Evolutionary conservation across 2,797 vertebrate genomes (phyloP).

Genomic region (Synanceia verrucosa): DNA sequence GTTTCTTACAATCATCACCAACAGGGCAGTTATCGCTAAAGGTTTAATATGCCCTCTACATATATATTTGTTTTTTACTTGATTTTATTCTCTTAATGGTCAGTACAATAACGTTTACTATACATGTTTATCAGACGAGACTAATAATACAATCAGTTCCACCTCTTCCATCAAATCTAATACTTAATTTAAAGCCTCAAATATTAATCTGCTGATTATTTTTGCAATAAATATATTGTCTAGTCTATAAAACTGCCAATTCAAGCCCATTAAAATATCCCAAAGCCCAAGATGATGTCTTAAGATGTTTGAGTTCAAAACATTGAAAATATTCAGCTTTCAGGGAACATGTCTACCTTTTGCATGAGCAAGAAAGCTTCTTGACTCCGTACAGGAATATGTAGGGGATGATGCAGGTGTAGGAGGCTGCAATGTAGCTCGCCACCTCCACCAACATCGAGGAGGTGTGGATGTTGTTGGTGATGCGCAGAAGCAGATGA

Average conservation of each 20-base stretch:
- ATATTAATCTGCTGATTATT: background rate
- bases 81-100: slow-evolving; percentile 14
- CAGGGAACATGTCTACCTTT: slow-evolving; percentile 36
- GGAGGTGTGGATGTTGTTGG: slow-evolving; percentile 69
- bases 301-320: background rate
- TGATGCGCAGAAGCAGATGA: slow-evolving; percentile 79
- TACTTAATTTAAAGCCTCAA: too few species aligned
- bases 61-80: too few species aligned
- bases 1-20: slow-evolving; percentile 38
- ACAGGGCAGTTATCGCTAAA: slow-evolving; percentile 52
- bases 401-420: slow-evolving; percentile 84
- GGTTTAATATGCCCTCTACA: slow-evolving; percentile 27
- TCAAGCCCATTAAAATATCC: background rate
- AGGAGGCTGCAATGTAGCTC: slow-evolving; percentile 79
- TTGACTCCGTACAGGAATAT: slow-evolving; percentile 83
- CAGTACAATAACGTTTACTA: background rate
- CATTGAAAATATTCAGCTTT: background rate
- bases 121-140: background rate
- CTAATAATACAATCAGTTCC: background rate
- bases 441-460: slow-evolving; percentile 71
- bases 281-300: background rate
- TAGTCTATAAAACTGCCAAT: background rate
- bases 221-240: rapidly evolving
- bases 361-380: slow-evolving; percentile 75
- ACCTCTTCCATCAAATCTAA: background rate